Evolutionary conservation across 2,113 vertebrate genomes (phyloP).

Genomic region (Dasyprocta punctata): DNA sequence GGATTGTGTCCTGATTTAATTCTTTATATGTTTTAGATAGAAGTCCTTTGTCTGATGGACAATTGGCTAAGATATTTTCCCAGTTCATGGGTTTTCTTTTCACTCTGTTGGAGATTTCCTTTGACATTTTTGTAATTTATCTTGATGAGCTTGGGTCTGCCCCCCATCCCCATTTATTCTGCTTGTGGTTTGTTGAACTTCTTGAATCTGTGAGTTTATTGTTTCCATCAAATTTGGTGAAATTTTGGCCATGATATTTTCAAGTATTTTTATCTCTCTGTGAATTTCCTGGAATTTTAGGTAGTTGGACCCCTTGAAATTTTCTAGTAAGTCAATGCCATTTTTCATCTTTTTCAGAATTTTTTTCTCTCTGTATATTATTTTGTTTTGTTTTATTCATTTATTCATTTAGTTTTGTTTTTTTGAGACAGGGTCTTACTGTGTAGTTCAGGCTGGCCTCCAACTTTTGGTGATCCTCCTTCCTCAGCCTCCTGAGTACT

Average conservation of each 20-base stretch:
- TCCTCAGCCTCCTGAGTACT: neutral
- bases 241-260: neutral
- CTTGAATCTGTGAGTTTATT: neutral
- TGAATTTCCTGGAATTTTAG: neutral
- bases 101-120: too few relatives aligned
- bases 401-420: neutral
- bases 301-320: neutral
- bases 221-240: constrained; percentile 43
- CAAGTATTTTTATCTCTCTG: neutral
- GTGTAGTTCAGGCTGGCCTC: neutral
- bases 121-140: neutral
- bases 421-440: neutral
- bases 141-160: neutral
- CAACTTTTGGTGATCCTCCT: neutral
- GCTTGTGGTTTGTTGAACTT: neutral
- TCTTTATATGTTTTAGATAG: too few relatives aligned
- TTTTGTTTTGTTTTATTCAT: neutral
- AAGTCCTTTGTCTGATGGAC: too few relatives aligned
- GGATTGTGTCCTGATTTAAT: too few relatives aligned
- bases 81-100: too few relatives aligned
- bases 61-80: too few relatives aligned
- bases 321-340: neutral
- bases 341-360: neutral
- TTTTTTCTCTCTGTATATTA: neutral
- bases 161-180: neutral